These are phyloP conservation scores for Drosophila erecta DNA, from an alignment of 1,140 invertebrate genomes.

Conservation along the genomic window DNA sequence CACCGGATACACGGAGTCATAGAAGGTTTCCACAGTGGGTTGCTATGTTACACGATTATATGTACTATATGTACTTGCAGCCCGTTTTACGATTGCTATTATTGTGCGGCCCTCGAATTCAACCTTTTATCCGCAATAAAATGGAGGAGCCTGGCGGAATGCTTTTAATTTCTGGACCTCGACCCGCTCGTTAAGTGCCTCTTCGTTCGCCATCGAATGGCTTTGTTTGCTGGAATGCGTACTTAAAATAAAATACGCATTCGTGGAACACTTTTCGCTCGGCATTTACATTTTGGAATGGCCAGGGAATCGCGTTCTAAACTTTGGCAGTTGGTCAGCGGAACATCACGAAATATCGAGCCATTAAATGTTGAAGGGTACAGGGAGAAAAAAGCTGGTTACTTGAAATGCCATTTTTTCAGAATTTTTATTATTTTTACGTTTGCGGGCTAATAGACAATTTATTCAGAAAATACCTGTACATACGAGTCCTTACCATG, in stretches of 20 bases:
- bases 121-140: conserved; percentile 59
- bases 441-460: no score
- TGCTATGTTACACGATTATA: conserved; percentile 4
- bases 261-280: conserved; percentile 31
- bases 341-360: conserved; percentile 38
- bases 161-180: conserved; percentile 58
- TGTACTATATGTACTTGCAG: conserved; percentile 6
- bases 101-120: conserved; percentile 34
- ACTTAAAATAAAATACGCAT: conserved; percentile 54
- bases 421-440: no score
- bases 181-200: conserved; percentile 50
- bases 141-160: conserved; percentile 49
- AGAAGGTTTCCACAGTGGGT: background rate
- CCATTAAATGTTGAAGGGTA: conserved; percentile 48
- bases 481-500: no score
- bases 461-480: no score
- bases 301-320: conserved; percentile 35
- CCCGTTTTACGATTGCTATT: conserved; percentile 51
- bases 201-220: conserved; percentile 19
- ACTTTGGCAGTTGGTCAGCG: conserved; percentile 46
- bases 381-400: conserved; percentile 8
- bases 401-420: no score
- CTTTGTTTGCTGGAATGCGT: conserved; percentile 41
- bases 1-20: conserved; percentile 1
- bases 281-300: conserved; percentile 51